Base-by-base conservation (phyloP, 2,797 vertebrate species). In the Clamator glandarius region DNA sequence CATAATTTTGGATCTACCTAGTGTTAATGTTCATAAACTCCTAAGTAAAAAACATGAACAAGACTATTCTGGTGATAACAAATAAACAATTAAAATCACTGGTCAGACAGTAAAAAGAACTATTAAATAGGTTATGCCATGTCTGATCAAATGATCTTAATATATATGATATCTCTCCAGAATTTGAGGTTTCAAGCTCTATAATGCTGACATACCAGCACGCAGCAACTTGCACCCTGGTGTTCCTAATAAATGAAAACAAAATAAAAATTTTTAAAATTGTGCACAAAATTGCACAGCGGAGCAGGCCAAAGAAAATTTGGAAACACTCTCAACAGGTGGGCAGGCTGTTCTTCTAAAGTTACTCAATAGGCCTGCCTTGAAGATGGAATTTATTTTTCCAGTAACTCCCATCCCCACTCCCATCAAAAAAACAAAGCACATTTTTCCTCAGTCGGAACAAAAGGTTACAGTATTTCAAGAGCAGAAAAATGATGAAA, bases 361-460 rank as follows among this genome's bases (percentile, higher is more conserved):
- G 79, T 85, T 80, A 81, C 63, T 96, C 81, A 62, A 92, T 84
- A 92, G 86, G 28, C 39, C 50, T 92, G 61, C 42, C 84, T 84
- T 83, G 73, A 93, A 90, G 74, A 84, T 81, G 82, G 82, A 96
- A 95, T 96, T 95, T 95, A 75, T 94, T 96, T 96, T 96, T 96
- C 92, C 87, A 94, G 94, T 42, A 90, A 92, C 87, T 94, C 87
- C 89, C 55, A 85, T 84, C 33, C 41, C 46, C 35, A 89, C 58
- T 89, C 24, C 64, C 58, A 87, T 29, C 54, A 84, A 84, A 89
- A 83, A 80, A 62, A 4, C 66, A 92, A 89, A 83, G 41, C 51
- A 95, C 14, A 79, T 90, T 95, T 89, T 82, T 89, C 46, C 48
- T 90, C 57, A 74, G 70, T 63, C 63, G 80, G 90, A 94, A 88